These are phyloP conservation scores for Cryptocephalus moraei DNA, from an alignment of 2,888 invertebrate genomes.

Conservation along the genomic window DNA sequence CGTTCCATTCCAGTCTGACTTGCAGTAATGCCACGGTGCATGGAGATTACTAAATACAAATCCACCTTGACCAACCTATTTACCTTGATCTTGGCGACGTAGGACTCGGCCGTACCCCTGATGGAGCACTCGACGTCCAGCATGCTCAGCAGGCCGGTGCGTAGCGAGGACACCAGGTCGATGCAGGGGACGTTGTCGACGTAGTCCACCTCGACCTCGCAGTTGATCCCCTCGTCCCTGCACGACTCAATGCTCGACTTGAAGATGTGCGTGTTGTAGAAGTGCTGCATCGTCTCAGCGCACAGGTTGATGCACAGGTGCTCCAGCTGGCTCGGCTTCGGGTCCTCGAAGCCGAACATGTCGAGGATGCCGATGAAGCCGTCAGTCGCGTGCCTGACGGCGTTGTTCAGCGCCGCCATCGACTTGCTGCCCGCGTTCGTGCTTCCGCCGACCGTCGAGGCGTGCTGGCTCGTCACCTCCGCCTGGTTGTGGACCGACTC, in stretches of 20 bases:
- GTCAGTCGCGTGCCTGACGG: slow-evolving; percentile 85
- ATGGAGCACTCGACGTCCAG: slow-evolving; percentile 86
- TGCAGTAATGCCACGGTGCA: too few relatives aligned
- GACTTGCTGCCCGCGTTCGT: slow-evolving; percentile 73
- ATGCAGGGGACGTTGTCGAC: slow-evolving; percentile 94
- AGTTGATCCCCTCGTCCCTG: slow-evolving; percentile 83
- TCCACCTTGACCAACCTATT: too few relatives aligned
- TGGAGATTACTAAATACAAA: too few relatives aligned
- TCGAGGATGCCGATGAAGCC: slow-evolving; percentile 93
- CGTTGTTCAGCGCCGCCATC: slow-evolving; percentile 86
- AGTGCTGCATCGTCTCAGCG: slow-evolving; percentile 96
- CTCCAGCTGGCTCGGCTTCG: slow-evolving; percentile 80
- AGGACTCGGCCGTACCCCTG: slow-evolving; percentile 67
- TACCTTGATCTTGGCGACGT: slow-evolving; percentile 68
- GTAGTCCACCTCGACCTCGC: slow-evolving; percentile 85
- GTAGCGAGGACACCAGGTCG: slow-evolving; percentile 85
- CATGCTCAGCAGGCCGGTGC: slow-evolving; percentile 85
- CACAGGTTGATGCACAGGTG: slow-evolving; percentile 92
- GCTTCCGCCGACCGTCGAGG: slow-evolving; percentile 62
- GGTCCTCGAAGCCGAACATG: slow-evolving; percentile 95
- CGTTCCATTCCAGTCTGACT: too few relatives aligned
- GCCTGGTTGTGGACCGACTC: slow-evolving; percentile 84
- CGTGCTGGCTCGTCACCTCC: slow-evolving; percentile 75
- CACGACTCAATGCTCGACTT: slow-evolving; percentile 90
- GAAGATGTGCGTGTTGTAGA: slow-evolving; percentile 94